Base-by-base conservation (phyloP, 1,140 invertebrate genomes). In the Anoplophora glabripennis region DNA sequence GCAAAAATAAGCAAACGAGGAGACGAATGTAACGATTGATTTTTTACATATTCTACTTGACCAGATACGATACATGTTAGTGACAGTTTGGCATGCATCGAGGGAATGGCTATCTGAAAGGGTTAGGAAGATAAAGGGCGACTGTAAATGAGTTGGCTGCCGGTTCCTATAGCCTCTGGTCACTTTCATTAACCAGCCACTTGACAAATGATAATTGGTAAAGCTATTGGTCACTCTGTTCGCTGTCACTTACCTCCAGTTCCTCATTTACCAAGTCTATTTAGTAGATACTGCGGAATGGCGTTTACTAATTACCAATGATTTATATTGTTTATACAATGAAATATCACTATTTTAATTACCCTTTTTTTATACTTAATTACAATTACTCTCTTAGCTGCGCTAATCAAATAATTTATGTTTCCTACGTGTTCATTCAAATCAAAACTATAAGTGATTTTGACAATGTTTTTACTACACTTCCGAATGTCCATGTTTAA, bases 181-280 rank as follows among this genome's bases (percentile, higher is more conserved):
- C 72, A 75, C 71, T 75, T 75, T 75, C 73, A 75, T 75, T 73
- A 73, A 72, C 66, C 63, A 60, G 63, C 60, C 68, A 69, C 71
- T 73, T 75, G 73, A 75, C 72, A 75, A 75, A 75, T 75, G 73
- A 73, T 75, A 75, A 75, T 75, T 75, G 71, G 70, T 60, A 67
- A 64, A 68, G 67, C 69, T 59, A 75, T 75, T 73, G 73, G 73
- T 75, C 72, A 73, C 69, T 75, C 66, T 65, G 65, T 63, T 60
- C 57, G 60, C 69, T 71, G 69, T 71, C 69, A 69, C 67, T 71
- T 71, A 69, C 65, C 69, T 71, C 59, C 57, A 58, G 63, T 63
- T 71, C 53, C 63, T 65, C 63, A 63, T 65, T 65, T 66, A 67
- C 68, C 68, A 60, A 66, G 63, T 63, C 64, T 64, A 68, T 67